Conservation (phyloP, 2,797 vertebrate genomes). For the Poecile montanus region DNA sequence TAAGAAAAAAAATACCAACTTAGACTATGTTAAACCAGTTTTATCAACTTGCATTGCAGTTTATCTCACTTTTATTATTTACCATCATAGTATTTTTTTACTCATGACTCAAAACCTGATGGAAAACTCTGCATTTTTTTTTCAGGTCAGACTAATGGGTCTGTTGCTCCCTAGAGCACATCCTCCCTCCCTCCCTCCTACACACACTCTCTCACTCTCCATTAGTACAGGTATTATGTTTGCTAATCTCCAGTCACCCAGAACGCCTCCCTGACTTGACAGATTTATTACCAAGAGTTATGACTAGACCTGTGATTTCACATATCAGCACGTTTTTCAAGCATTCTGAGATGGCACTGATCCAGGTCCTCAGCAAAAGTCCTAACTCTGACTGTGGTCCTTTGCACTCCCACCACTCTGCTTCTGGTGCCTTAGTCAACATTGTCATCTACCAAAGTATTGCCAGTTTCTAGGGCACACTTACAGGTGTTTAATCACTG, state of each 20-base stretch:
- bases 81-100: not conserved
- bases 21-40: not conserved
- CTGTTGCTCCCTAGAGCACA: constrained; percentile 9
- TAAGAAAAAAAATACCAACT: not conserved
- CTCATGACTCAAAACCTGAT: not conserved
- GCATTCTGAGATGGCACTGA: constrained; percentile 6
- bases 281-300: constrained; percentile 57
- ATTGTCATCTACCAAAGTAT: not conserved
- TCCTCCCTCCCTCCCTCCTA: not conserved
- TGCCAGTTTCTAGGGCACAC: not conserved
- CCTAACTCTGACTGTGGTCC: not conserved
- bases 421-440: not conserved
- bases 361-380: not conserved
- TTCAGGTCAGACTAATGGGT: constrained; percentile 29
- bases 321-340: constrained; percentile 40
- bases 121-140: not conserved
- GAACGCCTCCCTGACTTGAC: constrained; percentile 48
- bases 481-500: not conserved
- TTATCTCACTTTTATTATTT: not conserved
- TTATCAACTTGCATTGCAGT: not conserved
- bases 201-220: constrained; percentile 31
- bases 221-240: constrained; percentile 67
- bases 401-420: not conserved
- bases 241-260: constrained; percentile 62
- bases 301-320: constrained; percentile 55